Evolutionary conservation across 2,797 vertebrate species (phyloP), one percentile per base, ranked within the genome.

Genomic region (Triplophysa yarkandensis): DNA sequence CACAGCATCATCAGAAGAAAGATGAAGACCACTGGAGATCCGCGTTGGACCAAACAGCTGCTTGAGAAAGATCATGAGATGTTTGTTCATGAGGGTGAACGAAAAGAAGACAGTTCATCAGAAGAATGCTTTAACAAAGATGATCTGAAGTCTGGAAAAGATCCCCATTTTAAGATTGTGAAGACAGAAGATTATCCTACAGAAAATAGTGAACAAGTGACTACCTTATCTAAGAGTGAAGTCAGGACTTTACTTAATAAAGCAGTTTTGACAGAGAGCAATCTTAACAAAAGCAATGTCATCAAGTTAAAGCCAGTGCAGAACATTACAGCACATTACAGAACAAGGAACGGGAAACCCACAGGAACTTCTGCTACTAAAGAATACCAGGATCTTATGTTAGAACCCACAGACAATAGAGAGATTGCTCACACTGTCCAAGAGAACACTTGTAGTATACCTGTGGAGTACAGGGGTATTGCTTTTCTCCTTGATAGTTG

Each of bases 401-500:
- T 63, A 11, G 5, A 44, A 27, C 55, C 34, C 11, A 50, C 41
- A 48, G 16, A 34, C 10, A 16, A 34, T 9, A 14, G 68, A 36
- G 6, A 60, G 25, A 39, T 60, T 3, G 50, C 7, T 25, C n/a
- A n/a, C n/a, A 73, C 63, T 36, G 71, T 13, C 30, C 46, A 21
- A 79, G 48, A 39, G 58, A 30, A 23, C 25, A 61, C 32, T 17
- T 23, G 55, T 54, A 43, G 32, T 17, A 7, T 73, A 30, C 72
- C 78, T 9, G 46, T 52, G 17, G 78, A 73, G 25, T 68, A 76
- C 19, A 72, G 50, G 34, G 78, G 71, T 25, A 28, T 28, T 2
- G 64, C 64, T 16, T 55, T 36, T 4, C 30, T 80, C 54, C 54
- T 80, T 14, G 75, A 81, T 25, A 81, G 77, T 28, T 83, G 80